These are phyloP conservation scores for Scaptomyza hsui DNA, from an alignment of 1,140 invertebrate species.

Conservation along the genomic window DNA sequence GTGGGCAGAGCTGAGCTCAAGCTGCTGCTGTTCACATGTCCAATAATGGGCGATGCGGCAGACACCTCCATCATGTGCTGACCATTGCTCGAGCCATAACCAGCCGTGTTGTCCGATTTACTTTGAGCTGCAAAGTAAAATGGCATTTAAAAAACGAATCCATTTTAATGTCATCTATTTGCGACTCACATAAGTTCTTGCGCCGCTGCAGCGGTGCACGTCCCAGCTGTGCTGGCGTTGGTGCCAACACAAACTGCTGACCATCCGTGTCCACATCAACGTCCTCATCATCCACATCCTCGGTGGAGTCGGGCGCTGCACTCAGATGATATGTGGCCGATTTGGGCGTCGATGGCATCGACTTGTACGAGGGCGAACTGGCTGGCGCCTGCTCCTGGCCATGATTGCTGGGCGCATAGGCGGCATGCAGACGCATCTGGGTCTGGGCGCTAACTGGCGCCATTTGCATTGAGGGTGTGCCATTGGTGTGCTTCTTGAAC, in stretches of 20 bases:
- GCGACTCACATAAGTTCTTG: constrained; percentile 75
- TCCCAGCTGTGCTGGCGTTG: constrained; percentile 96
- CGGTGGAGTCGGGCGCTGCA: constrained; percentile 59
- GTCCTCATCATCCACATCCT: constrained; percentile 61
- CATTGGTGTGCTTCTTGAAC: constrained; percentile 73
- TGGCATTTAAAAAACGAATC: background rate
- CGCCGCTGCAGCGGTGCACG: constrained; percentile 92
- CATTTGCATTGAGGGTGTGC: background rate
- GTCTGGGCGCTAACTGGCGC: constrained; percentile 60
- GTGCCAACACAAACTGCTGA: constrained; percentile 92
- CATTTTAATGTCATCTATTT: background rate
- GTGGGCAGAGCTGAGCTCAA: constrained; percentile 81
- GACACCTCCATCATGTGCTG: constrained; percentile 64
- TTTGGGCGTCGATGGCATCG: constrained; percentile 78
- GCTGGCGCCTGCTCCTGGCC: constrained; percentile 49
- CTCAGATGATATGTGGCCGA: constrained; percentile 66
- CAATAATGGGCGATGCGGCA: constrained; percentile 67
- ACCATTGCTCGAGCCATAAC: constrained; percentile 54
- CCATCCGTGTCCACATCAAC: constrained; percentile 85
- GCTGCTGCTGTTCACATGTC: constrained; percentile 71
- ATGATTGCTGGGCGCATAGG: constrained; percentile 59
- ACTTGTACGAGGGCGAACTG: constrained; percentile 72
- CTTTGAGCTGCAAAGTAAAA: constrained; percentile 56
- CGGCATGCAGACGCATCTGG: constrained; percentile 69
- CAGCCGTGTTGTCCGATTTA: constrained; percentile 56